Percentiles rank a stretch among this genome's conserved stretches.
These are phyloP conservation scores for Campaea margaritaria DNA, from an alignment of 2,888 invertebrate genomes.

Conservation along the genomic window DNA sequence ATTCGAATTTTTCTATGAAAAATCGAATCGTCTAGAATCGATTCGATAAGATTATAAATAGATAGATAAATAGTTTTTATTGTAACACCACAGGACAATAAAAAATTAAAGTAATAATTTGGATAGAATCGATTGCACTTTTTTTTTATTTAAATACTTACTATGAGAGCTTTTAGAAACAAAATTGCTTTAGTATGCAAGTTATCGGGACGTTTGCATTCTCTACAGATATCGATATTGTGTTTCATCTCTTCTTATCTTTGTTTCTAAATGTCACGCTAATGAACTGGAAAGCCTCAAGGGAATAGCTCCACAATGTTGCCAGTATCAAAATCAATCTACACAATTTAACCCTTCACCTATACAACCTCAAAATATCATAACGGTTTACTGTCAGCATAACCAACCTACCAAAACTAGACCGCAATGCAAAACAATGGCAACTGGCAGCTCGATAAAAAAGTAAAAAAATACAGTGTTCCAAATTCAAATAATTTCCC, in stretches of 20 bases:
- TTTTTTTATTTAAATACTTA: no score
- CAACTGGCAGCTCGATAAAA: conserved; percentile 69
- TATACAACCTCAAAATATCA: conserved; percentile 41
- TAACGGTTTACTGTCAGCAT: conserved; percentile 54
- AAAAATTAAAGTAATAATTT: no score
- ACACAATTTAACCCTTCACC: conserved; percentile 26
- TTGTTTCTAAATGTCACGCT: conserved; percentile 1
- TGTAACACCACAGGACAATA: no score
- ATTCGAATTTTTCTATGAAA: no score
- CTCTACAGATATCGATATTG: not conserved
- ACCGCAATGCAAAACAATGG: conserved; percentile 77
- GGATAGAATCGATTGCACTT: no score
- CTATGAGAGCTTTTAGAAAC: no score
- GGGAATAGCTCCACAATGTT: not conserved
- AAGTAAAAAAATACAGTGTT: conserved; percentile 76
- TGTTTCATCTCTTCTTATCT: not conserved
- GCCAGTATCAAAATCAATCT: conserved; percentile 9
- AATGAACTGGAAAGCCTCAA: conserved; percentile 7
- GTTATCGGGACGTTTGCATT: not conserved
- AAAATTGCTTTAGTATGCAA: not conserved
- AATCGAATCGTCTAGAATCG: no score
- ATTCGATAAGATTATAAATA: no score
- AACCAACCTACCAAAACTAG: conserved; percentile 61
- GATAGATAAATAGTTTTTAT: no score
- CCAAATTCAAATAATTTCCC: conserved; percentile 85